phyloP scores from a whole-genome alignment of 2,797 vertebrate species.

The Cetoscarus ocellatus region DNA sequence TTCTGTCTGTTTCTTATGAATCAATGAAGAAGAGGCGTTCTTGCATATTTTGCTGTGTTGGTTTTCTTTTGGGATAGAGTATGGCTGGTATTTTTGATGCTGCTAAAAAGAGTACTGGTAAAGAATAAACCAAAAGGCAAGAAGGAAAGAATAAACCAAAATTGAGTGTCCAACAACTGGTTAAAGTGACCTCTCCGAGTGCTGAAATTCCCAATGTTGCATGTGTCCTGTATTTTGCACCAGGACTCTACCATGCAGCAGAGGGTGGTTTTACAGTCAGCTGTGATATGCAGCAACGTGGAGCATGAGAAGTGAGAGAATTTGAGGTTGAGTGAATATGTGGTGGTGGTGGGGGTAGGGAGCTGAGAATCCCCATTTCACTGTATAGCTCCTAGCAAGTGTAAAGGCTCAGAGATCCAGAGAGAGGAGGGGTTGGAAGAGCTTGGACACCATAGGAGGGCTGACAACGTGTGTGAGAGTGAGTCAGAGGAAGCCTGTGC shows the following conservation, averaged over 20 bases:
- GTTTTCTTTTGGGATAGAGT: no score
- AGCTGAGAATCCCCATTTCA: conserved; percentile 53
- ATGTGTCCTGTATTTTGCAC: conserved; percentile 44
- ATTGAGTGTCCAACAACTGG: neutral
- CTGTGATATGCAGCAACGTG: conserved; percentile 66
- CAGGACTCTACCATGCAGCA: conserved; percentile 32
- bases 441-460: conserved; percentile 33
- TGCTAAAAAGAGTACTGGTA: no score
- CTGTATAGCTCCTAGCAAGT: conserved; percentile 57
- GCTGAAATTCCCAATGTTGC: conserved; percentile 1
- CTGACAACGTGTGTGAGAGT: conserved; percentile 23
- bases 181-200: neutral
- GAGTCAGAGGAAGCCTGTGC: conserved; percentile 64
- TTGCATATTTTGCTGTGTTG: no score
- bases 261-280: conserved; percentile 57
- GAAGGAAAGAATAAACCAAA: no score
- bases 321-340: conserved; percentile 46
- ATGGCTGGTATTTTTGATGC: no score
- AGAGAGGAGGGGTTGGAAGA: conserved; percentile 29
- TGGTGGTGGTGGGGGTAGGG: conserved; percentile 34
- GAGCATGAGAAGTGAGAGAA: conserved; percentile 56
- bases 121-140: no score
- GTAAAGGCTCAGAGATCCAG: conserved; percentile 37
- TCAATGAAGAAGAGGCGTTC: no score
- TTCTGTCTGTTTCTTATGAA: no score